These are phyloP conservation scores for Telmatherina bonti DNA, from an alignment of 2,797 vertebrate species.

Conservation along the genomic window DNA sequence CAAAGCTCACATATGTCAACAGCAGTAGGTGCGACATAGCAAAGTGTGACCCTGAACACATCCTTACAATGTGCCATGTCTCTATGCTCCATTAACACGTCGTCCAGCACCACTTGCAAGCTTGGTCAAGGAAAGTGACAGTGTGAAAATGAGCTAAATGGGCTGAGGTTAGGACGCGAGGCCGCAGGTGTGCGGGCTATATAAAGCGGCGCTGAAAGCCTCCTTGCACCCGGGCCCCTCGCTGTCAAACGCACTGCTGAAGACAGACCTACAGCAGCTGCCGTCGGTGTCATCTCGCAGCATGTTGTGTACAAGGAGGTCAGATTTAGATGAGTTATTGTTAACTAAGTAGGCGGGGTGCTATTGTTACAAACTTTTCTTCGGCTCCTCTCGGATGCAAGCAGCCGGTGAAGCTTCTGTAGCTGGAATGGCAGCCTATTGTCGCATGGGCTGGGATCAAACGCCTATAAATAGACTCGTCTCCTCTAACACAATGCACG, in stretches of 20 bases:
- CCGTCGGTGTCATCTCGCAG: conserved; percentile 49
- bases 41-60: conserved; percentile 42
- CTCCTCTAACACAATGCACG: conserved; percentile 53
- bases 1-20: conserved; percentile 57
- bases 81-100: conserved; percentile 62
- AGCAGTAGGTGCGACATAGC: conserved; percentile 57
- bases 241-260: conserved; percentile 42
- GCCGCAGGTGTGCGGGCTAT: conserved; percentile 43
- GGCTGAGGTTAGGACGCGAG: conserved; percentile 47
- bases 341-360: conserved; percentile 38
- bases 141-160: conserved; percentile 64
- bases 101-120: conserved; percentile 38
- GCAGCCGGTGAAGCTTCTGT: conserved; percentile 70
- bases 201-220: conserved; percentile 58
- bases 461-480: conserved; percentile 74
- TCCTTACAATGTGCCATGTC: conserved; percentile 64
- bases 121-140: conserved; percentile 67
- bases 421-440: conserved; percentile 54
- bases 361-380: conserved; percentile 51
- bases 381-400: conserved; percentile 63
- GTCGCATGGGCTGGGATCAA: conserved; percentile 55
- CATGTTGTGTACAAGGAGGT: conserved; percentile 32
- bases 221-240: conserved; percentile 11
- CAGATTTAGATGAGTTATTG: conserved; percentile 61
- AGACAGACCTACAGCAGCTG: conserved; percentile 63